Evolutionary conservation across 2,797 vertebrate genomes (phyloP), one percentile per base, ranked within the genome.

Genomic region (Pseudocheirus occidentalis): DNA sequence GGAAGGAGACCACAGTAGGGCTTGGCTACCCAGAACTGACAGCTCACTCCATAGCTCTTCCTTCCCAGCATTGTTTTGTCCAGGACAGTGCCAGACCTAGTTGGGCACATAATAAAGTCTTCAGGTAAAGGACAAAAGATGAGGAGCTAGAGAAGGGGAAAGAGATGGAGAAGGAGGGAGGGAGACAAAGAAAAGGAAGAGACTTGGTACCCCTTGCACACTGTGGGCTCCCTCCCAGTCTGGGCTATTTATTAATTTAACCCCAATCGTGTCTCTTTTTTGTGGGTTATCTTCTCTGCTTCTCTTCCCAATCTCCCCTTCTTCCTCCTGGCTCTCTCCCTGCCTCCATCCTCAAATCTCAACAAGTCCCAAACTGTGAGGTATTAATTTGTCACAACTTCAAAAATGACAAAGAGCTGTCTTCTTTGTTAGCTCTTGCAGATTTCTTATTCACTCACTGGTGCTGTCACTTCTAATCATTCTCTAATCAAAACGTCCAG

Each of bases 391-490:
- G 5, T 55, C 95, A 55, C 97, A 98, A 98, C 58, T 96, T 95
- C 92, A 97, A 93, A 87, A 57, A 96, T 97, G 93, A 12, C 0
- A 50, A 96, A 62, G 0, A 5, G 87, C 90, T 81, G 92, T 97
- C 98, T 98, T 97, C 98, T 98, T 92, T 94, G 87, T 91, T 95
- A 40, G 0, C 95, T 90, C 93, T 66, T 91, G 90, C 92, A 95
- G 21, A 3, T 53, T 97, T 96, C 94, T 91, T 10, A 55, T 95
- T 96, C 98, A 62, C 50, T 46, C 4, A 55, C n/a, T 12, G 92
- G 96, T 55, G 55, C 27, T 92, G 94, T 97, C 97, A 95, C 90
- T 98, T 98, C 96, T 66, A 97, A 98, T 98, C 93, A 96, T 96
- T 95, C 94, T 97, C 93, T 53, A 95, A n/a, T n/a, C 56, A 94